Evolutionary conservation across 2,113 vertebrate species (phyloP).

Genomic region (Nyctereutes procyonoides): DNA sequence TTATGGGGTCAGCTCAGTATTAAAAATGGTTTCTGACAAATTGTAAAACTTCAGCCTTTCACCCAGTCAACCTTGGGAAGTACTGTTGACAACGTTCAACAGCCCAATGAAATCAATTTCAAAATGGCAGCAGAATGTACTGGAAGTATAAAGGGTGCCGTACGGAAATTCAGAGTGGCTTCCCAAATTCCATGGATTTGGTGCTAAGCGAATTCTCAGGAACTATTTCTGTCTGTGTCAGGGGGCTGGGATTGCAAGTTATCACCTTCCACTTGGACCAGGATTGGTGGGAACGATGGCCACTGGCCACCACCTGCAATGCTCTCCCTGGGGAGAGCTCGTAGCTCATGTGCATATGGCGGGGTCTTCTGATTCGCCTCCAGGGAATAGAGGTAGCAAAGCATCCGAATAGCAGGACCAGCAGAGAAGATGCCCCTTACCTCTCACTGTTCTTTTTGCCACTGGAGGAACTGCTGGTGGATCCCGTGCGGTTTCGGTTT

Average conservation of each 20-base stretch:
- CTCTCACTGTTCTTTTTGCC: conserved; percentile 96
- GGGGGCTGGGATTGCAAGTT: no score
- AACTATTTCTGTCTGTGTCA: fast-evolving
- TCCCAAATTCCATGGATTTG: fast-evolving
- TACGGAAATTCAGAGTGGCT: neutral
- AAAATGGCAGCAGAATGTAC: neutral
- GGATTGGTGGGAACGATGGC: fast-evolving
- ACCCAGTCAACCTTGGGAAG: neutral
- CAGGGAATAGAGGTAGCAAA: neutral
- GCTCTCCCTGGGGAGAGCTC: fast-evolving
- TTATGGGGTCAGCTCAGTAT: neutral
- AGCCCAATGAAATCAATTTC: no score
- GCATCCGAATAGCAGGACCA: fast-evolving
- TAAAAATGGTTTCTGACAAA: neutral
- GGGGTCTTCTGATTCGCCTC: neutral
- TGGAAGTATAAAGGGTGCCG: fast-evolving
- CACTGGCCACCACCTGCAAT: fast-evolving
- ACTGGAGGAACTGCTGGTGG: conserved; percentile 96
- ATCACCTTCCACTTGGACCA: fast-evolving
- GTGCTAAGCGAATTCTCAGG: neutral
- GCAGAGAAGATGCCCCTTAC: conserved; percentile 79
- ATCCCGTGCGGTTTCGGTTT: conserved; percentile 94
- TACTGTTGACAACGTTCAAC: neutral
- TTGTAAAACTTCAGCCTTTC: neutral
- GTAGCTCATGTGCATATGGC: fast-evolving